Conservation (phyloP, 2,797 vertebrate genomes). For the Acipenser oxyrinchus region DNA sequence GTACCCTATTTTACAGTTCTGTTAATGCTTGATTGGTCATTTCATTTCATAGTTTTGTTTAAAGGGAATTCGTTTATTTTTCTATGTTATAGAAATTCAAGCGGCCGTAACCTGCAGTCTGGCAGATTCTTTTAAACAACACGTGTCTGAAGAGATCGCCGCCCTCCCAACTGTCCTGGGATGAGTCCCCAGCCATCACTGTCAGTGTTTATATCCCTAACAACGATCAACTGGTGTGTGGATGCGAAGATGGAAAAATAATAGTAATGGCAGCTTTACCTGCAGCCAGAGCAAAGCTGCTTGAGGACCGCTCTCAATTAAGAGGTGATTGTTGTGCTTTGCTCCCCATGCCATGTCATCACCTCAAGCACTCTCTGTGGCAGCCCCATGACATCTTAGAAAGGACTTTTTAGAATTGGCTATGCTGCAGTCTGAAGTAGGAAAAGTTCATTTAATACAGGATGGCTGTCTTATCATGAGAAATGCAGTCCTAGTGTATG, state of each 20-base stretch:
- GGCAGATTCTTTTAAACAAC: conserved; percentile 54
- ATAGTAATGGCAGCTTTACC: conserved; percentile 47
- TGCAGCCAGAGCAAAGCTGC: conserved; percentile 49
- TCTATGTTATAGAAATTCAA: neutral
- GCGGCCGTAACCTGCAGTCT: conserved; percentile 44
- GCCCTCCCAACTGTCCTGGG: conserved; percentile 34
- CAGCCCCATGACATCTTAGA: too few species aligned
- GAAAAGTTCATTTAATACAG: too few species aligned
- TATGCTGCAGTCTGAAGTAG: too few species aligned
- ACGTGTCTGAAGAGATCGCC: conserved; percentile 44
- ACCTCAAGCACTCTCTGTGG: too few species aligned
- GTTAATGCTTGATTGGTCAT: too few species aligned
- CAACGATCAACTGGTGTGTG: conserved; percentile 58
- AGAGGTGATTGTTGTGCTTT: conserved; percentile 39
- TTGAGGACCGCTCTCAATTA: conserved; percentile 34
- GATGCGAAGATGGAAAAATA: conserved; percentile 60
- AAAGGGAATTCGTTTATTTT: too few species aligned
- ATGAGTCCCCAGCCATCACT: conserved; percentile 33
- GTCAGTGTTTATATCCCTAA: conserved; percentile 51
- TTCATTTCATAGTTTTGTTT: too few species aligned
- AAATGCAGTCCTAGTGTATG: too few species aligned
- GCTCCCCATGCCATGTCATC: neutral
- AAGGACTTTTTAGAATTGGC: too few species aligned
- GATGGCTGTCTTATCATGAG: too few species aligned
- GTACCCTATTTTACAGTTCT: too few species aligned